A percentile compares a stretch with the other conserved stretches of the same genome.
Conservation (phyloP, 2,113 vertebrate genomes). For the Triplophysa siluroides region DNA sequence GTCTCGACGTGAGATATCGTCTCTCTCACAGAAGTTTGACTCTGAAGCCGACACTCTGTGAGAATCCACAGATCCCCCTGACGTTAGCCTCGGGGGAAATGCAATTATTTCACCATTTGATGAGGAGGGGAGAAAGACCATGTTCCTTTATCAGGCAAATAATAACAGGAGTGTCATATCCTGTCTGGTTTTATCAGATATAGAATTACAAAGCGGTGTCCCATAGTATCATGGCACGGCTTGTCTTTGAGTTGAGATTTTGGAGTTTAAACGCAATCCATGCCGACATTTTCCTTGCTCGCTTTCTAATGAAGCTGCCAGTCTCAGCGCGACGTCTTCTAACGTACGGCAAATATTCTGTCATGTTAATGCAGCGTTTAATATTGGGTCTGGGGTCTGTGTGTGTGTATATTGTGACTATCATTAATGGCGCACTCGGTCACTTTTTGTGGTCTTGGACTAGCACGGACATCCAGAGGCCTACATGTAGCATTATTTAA, state of each 20-base stretch:
- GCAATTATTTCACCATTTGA: constrained; percentile 66
- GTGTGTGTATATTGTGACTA: constrained; percentile 2
- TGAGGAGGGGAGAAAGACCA: constrained; percentile 45
- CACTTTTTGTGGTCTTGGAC: background rate
- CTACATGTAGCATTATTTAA: no score
- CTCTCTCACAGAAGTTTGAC: constrained; percentile 46
- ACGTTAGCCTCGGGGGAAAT: constrained; percentile 54
- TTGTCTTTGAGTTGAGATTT: constrained; percentile 55
- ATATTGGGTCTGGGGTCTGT: constrained; percentile 19
- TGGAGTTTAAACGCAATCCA: constrained; percentile 51
- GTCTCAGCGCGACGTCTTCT: constrained; percentile 30
- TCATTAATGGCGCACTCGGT: background rate
- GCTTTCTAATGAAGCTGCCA: constrained; percentile 58
- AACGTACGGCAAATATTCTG: constrained; percentile 41
- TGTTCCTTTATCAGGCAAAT: constrained; percentile 63
- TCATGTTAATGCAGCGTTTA: constrained; percentile 4
- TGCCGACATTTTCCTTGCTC: constrained; percentile 47
- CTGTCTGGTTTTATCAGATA: constrained; percentile 62
- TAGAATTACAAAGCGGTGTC: constrained; percentile 62
- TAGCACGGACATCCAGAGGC: no score
- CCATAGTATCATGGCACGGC: constrained; percentile 52
- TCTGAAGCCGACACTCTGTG: constrained; percentile 45
- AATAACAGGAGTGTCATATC: constrained; percentile 66
- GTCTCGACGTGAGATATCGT: constrained; percentile 48
- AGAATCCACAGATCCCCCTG: constrained; percentile 58